Evolutionary conservation across 2,888 invertebrate species (phyloP), one percentile per base, ranked within the genome.

Genomic region (Cantharis rustica): DNA sequence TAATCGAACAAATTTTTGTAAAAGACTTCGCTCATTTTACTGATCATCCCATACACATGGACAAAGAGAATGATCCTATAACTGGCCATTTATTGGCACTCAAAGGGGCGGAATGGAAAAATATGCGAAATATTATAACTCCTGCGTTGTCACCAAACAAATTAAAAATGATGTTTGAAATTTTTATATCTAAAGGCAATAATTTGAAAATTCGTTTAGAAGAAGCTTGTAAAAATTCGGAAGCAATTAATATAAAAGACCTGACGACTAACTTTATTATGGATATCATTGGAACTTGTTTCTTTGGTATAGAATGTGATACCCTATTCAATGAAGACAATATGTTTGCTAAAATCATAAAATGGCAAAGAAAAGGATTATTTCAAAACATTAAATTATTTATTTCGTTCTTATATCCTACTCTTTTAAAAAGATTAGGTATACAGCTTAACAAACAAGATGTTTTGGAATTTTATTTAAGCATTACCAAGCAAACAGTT

Each of bases 61-160:
- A 87, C 2, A 85, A 85, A 15, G 85, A 88, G 69, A 86, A 83
- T 68, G 88, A 88, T 73, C 87, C 87, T 13, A 83, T 88, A 26
- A 86, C 85, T 0, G 86, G 85, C 82, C 85, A 85, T 63, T 75
- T 88, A 10, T 79, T 89, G 68, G 86, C 86, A 4, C 75, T 89
- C 23, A 87, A 86, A 23, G 89, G 89, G 47, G 86, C 86, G 0
- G 86, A 87, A 2, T 91, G 91, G 91, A 89, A 88, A 78, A 86
- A 86, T 61, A 82, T 90, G 10, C 85, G 91, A 16, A 82, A 87
- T 0, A 89, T 89, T 75, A 84, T 90, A 27, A 88, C 89, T 0
- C 90, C 90, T 0, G 89, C 89, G 0, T 88, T 91, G 80, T 89
- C 90, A 1, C 86, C 88, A 2, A 89, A 89, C n/a, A 90, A 90